Evolutionary conservation across 2,113 vertebrate genomes (phyloP).

Genomic region (Stigmatopora nigra): DNA sequence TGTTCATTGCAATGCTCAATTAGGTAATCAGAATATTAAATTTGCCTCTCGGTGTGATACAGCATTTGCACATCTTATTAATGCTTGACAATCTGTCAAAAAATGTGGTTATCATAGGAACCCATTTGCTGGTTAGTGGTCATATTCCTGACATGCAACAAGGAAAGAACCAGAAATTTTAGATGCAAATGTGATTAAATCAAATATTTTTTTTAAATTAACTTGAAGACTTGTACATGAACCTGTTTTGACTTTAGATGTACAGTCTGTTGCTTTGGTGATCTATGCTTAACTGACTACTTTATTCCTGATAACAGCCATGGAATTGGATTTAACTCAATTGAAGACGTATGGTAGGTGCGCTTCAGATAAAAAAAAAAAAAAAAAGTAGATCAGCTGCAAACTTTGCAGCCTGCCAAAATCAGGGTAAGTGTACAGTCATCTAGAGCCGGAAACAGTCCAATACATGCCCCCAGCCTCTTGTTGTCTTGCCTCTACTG

Average conservation of each 20-base stretch:
- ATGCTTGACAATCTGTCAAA: background rate
- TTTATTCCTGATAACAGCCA: background rate
- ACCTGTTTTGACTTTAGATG: background rate
- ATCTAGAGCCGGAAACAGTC: background rate
- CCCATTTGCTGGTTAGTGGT: no score
- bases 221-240: no score
- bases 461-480: constrained; percentile 22
- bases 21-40: background rate
- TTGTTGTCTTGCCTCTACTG: background rate
- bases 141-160: no score
- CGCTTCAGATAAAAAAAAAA: background rate
- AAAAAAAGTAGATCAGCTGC: background rate
- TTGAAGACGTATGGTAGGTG: background rate
- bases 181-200: no score
- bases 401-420: background rate
- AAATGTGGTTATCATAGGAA: background rate
- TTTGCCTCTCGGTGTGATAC: background rate
- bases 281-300: background rate
- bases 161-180: no score
- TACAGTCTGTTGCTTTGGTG: background rate
- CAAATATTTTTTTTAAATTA: no score
- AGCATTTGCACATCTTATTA: background rate
- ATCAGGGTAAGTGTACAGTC: background rate
- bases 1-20: background rate
- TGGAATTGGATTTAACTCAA: background rate